phyloP scores from a whole-genome alignment of 1,140 invertebrate species.

The Teleogryllus occipitalis region DNA sequence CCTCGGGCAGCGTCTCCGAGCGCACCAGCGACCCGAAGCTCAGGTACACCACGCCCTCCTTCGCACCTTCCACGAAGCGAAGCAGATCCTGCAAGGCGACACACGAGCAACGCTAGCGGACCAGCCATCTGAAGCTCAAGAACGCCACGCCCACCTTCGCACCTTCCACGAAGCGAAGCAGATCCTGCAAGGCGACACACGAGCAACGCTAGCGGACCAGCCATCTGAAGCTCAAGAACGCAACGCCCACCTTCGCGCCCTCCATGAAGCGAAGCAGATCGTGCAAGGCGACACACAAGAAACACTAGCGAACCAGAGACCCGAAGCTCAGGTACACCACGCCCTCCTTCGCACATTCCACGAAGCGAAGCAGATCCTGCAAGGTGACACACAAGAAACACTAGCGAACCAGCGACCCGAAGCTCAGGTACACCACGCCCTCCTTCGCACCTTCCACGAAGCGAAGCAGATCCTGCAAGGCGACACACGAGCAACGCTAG shows the following conservation, averaged over 20 bases:
- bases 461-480: slow-evolving; percentile 16
- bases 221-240: too few relatives aligned
- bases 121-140: slow-evolving; percentile 33
- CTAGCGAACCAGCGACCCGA: slow-evolving; percentile 31
- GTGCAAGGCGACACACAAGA: too few relatives aligned
- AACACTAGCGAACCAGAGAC: slow-evolving; percentile 29
- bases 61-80: slow-evolving; percentile 25
- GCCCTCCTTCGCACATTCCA: slow-evolving; percentile 30
- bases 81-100: slow-evolving; percentile 16
- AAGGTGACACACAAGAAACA: background rate
- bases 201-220: too few relatives aligned
- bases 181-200: slow-evolving; percentile 14
- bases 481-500: too few relatives aligned
- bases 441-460: slow-evolving; percentile 27
- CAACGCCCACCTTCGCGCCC: slow-evolving; percentile 29
- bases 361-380: slow-evolving; percentile 16
- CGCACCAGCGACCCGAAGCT: slow-evolving; percentile 33
- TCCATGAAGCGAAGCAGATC: slow-evolving; percentile 26
- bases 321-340: slow-evolving; percentile 35
- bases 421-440: slow-evolving; percentile 34
- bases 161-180: slow-evolving; percentile 22
- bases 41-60: slow-evolving; percentile 34
- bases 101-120: slow-evolving; percentile 21
- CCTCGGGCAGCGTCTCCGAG: slow-evolving; percentile 26
- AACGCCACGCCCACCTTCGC: slow-evolving; percentile 33